Evolutionary conservation across 1,140 invertebrate genomes (phyloP), one percentile per base, ranked within the genome.

Genomic region (Bursaphelenchus mucronatus): DNA sequence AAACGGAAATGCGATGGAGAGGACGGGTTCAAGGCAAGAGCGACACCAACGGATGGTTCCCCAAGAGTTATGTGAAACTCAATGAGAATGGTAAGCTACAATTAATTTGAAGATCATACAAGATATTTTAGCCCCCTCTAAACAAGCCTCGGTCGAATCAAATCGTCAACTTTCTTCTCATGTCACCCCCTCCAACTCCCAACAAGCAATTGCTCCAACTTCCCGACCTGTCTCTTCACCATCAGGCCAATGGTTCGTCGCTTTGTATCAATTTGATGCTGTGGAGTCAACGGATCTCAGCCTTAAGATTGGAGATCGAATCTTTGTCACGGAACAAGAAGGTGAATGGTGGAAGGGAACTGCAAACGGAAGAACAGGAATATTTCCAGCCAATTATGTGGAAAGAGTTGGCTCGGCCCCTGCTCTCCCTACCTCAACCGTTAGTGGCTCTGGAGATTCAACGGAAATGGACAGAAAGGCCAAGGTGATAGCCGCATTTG

Each of bases 281-380:
- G 83, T 86, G 10, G 94, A 97, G 82, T 84, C 88, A 0, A 92
- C 91, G 8, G 95, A 98, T 85, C 84, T 98, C 43, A 88, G 85
- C 52, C 96, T 98, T 81, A 88, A 90, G 73, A 89, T 89, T 61
- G 92, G 92, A 0, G 94, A 97, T 82, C 85, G 90, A 63, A 89
- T 98, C 59, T 84, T 88, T 66, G 91, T 95, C 0, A 86, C 87
- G 5, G 88, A 92, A 70, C 88, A 90, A 69, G 91, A 95, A 69
- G 93, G 92, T 7, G 93, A 97, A 79, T 97, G 94, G 94, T 97
- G 94, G 94, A 95, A 92, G 9, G 95, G 95, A 45, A 87, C 86
- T 55, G 88, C 94, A 71, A 90, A 87, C 47, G 88, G 88, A 46
- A 87, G 88, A 67, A 87, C 85, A 11, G 95, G 95, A 19, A 93